phyloP scores from a whole-genome alignment of 2,888 invertebrate species.

The Trisateles emortualis region DNA sequence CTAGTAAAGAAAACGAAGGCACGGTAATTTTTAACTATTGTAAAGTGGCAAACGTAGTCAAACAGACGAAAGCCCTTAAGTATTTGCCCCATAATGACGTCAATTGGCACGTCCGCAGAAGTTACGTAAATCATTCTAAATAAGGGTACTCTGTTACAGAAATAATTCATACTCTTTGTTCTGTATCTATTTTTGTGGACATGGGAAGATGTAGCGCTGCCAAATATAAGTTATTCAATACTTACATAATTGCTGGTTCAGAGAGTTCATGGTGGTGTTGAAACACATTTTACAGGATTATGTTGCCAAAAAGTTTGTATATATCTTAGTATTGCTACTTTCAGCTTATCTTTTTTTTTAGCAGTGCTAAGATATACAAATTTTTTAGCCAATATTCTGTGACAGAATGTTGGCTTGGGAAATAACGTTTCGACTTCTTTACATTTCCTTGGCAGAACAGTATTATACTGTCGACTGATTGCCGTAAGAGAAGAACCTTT shows the following conservation, averaged over 20 bases:
- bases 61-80: slow-evolving; percentile 42
- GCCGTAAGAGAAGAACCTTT: too few relatives aligned
- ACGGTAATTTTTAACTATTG: too few relatives aligned
- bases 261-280: not conserved
- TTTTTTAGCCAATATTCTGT: too few relatives aligned
- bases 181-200: slow-evolving; percentile 11
- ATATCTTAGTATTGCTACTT: too few relatives aligned
- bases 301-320: not conserved
- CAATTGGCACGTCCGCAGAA: slow-evolving; percentile 46
- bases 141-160: slow-evolving; percentile 38
- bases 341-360: too few relatives aligned
- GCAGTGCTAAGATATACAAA: too few relatives aligned
- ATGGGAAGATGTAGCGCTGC: not conserved
- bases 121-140: slow-evolving; percentile 49
- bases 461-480: too few relatives aligned
- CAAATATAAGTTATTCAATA: not conserved
- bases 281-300: not conserved
- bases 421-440: too few relatives aligned
- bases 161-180: slow-evolving; percentile 32
- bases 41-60: slow-evolving; percentile 29
- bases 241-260: not conserved
- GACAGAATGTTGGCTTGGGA: too few relatives aligned
- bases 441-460: too few relatives aligned
- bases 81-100: slow-evolving; percentile 48
- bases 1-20: too few relatives aligned